Conservation (phyloP, 2,888 invertebrate species). For the Athripsodes cinereus region DNA sequence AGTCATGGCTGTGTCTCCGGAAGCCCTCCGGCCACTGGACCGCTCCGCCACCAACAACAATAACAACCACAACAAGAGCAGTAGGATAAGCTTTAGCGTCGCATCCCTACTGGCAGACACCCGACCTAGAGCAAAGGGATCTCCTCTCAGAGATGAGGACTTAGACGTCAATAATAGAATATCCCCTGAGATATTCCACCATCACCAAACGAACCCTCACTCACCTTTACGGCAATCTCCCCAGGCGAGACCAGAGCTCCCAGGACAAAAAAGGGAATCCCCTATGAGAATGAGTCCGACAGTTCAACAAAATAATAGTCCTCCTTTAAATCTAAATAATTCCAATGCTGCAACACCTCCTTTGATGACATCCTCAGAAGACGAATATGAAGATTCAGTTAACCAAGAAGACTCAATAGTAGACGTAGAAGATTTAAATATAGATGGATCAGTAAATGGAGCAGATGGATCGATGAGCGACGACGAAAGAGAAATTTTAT, state of each 20-base stretch:
- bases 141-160: slow-evolving; percentile 27
- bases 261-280: slow-evolving; percentile 41
- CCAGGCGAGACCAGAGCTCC: slow-evolving; percentile 44
- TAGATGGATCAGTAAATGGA: slow-evolving; percentile 41
- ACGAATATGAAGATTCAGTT: slow-evolving; percentile 64
- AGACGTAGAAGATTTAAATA: slow-evolving; percentile 72
- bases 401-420: slow-evolving; percentile 64
- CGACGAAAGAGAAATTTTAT: slow-evolving; percentile 35
- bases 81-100: slow-evolving; percentile 78
- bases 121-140: slow-evolving; percentile 49
- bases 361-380: slow-evolving; percentile 44
- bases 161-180: slow-evolving; percentile 34
- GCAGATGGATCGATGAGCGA: slow-evolving; percentile 42
- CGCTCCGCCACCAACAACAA: slow-evolving; percentile 30
- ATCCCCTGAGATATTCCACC: slow-evolving; percentile 46
- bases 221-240: slow-evolving; percentile 47
- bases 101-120: slow-evolving; percentile 83
- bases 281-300: slow-evolving; percentile 29
- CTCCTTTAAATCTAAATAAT: slow-evolving; percentile 41
- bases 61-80: slow-evolving; percentile 48
- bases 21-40: slow-evolving; percentile 35
- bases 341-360: slow-evolving; percentile 42
- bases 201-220: slow-evolving; percentile 48
- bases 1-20: slow-evolving; percentile 57
- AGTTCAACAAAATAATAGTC: slow-evolving; percentile 30